A percentile compares a stretch with the other conserved stretches of the same genome.
Conservation (phyloP, 2,113 vertebrate genomes). For the Siniperca knerii region DNA sequence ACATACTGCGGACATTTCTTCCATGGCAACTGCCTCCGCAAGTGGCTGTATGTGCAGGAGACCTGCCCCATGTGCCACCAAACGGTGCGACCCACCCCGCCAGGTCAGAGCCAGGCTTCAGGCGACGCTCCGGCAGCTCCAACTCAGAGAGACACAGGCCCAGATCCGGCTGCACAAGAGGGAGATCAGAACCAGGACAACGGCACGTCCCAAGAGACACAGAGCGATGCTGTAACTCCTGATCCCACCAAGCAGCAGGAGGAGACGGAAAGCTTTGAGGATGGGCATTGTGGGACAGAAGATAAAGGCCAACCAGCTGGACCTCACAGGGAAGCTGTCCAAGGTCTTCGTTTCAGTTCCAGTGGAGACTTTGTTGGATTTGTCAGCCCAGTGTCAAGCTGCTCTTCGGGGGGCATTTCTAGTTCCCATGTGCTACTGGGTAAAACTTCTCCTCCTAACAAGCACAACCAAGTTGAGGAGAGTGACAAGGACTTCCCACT, state of each 20-base stretch:
- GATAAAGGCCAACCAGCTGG: slow-evolving; percentile 1
- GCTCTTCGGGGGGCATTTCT: slow-evolving; percentile 9
- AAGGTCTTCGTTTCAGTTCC: slow-evolving; percentile 59
- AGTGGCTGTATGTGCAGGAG: slow-evolving; percentile 92
- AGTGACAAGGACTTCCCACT: not conserved
- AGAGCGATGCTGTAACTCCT: not conserved
- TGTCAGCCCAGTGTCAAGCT: slow-evolving; percentile 32
- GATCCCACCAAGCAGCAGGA: not conserved
- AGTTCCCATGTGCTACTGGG: not conserved
- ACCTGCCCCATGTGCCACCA: slow-evolving; percentile 92
- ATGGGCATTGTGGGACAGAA: not conserved
- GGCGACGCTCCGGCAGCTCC: slow-evolving; percentile 33
- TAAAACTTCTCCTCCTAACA: slow-evolving; percentile 18
- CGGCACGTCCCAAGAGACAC: not conserved
- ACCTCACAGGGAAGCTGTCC: not conserved
- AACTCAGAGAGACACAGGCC: not conserved
- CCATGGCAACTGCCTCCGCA: slow-evolving; percentile 88
- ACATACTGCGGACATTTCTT: slow-evolving; percentile 90
- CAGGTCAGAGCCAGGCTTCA: slow-evolving; percentile 13
- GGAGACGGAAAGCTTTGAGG: not conserved
- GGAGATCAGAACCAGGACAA: slow-evolving; percentile 7
- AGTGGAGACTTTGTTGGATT: slow-evolving; percentile 74
- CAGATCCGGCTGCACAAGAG: slow-evolving; percentile 17
- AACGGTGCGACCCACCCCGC: slow-evolving; percentile 66
- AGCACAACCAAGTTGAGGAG: not conserved